Percentiles rank a stretch among this genome's conserved stretches.
Conservation (phyloP, 2,113 vertebrate species). For the Pseudolaguvia tuberculata region DNA sequence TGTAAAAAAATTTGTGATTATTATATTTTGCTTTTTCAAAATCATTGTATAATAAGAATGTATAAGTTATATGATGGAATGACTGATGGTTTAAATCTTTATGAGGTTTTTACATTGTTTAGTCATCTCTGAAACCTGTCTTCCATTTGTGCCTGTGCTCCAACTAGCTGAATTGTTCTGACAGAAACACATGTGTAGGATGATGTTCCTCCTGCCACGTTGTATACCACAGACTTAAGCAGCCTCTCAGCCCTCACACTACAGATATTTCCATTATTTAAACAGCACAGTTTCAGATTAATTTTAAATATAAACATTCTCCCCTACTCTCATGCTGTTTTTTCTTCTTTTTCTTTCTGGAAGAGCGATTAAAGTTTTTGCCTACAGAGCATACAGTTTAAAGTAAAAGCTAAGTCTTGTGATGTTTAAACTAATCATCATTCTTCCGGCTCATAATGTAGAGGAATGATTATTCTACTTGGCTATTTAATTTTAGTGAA, state of each 20-base stretch:
- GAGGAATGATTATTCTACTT: not conserved
- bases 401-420: not conserved
- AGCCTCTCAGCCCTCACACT: conserved; percentile 5
- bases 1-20: too few species aligned
- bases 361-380: conserved; percentile 33
- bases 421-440: not conserved
- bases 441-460: not conserved
- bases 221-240: conserved; percentile 28
- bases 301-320: conserved; percentile 39
- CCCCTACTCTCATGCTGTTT: not conserved
- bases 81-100: not conserved
- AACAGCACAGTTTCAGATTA: conserved; percentile 17
- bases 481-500: not conserved
- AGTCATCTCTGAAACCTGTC: conserved; percentile 30
- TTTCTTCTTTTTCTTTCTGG: conserved; percentile 22
- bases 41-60: too few species aligned
- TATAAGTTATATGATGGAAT: not conserved
- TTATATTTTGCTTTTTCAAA: too few species aligned
- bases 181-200: conserved; percentile 40
- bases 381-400: conserved; percentile 14
- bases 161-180: conserved; percentile 23
- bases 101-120: too few species aligned
- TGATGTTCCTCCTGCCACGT: conserved; percentile 29
- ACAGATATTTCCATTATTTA: conserved; percentile 43
- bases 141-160: conserved; percentile 47